Conservation (phyloP, 1,140 invertebrate species). For the Pogonognathellus flavescens region DNA sequence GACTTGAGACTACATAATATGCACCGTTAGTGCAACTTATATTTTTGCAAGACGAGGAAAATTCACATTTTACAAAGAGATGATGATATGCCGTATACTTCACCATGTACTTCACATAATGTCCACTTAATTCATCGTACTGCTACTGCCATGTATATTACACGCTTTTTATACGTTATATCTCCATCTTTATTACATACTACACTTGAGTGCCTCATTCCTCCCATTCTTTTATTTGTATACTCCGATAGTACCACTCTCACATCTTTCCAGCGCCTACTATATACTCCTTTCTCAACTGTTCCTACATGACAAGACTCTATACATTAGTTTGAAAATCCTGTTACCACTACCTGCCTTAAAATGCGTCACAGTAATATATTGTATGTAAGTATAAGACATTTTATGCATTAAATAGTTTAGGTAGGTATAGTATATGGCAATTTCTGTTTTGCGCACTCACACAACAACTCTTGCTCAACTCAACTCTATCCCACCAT, state of each 20-base stretch:
- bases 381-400: background rate
- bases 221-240: background rate
- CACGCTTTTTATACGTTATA: background rate
- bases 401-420: background rate
- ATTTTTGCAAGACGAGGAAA: no score
- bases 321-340: background rate
- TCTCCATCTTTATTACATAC: background rate
- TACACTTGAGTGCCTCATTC: background rate
- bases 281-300: background rate
- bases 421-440: slow-evolving; percentile 14
- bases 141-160: background rate
- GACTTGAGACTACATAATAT: no score
- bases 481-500: slow-evolving; percentile 12
- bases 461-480: slow-evolving; percentile 8
- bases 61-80: no score
- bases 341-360: background rate
- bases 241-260: background rate
- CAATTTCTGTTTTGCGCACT: slow-evolving; percentile 3
- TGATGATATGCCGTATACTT: no score
- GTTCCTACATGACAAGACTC: background rate
- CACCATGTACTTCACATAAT: no score
- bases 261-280: background rate
- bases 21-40: no score
- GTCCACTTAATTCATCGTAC: background rate
- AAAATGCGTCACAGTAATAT: background rate